These are phyloP conservation scores for Aphaenogaster ashmeadi DNA, from an alignment of 1,140 invertebrate genomes.

Conservation along the genomic window DNA sequence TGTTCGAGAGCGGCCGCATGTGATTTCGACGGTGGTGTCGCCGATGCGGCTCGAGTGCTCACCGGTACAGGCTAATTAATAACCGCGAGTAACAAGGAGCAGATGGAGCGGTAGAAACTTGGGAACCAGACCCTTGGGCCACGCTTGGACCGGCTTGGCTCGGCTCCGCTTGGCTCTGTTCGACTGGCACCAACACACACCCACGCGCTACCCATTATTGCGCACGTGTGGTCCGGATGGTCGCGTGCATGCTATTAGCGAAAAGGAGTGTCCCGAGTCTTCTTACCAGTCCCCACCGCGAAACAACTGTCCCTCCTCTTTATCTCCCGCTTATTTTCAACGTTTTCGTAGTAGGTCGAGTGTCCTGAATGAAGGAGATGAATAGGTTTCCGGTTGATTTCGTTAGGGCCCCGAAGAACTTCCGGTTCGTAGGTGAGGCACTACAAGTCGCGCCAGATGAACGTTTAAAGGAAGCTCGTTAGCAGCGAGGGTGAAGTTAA, in stretches of 20 bases:
- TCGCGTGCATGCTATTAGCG: conserved; percentile 86
- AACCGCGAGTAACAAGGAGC: conserved; percentile 85
- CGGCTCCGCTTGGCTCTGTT: conserved; percentile 32
- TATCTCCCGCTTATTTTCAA: conserved; percentile 38
- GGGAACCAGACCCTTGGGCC: conserved; percentile 51
- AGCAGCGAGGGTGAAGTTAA: background rate
- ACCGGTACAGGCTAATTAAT: conserved; percentile 83
- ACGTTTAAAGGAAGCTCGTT: conserved; percentile 38
- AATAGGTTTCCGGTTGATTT: conserved; percentile 72
- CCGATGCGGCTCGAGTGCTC: background rate
- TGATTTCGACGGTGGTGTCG: conserved; percentile 10
- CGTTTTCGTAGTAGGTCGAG: conserved; percentile 25
- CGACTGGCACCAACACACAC: conserved; percentile 60
- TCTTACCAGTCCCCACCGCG: conserved; percentile 45
- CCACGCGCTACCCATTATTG: conserved; percentile 83
- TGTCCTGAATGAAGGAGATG: conserved; percentile 38
- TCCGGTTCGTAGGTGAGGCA: conserved; percentile 27
- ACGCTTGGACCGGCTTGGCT: conserved; percentile 51
- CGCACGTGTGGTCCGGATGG: conserved; percentile 86
- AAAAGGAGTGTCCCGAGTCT: conserved; percentile 79
- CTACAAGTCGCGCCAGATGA: background rate
- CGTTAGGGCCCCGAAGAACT: conserved; percentile 17
- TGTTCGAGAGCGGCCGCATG: conserved; percentile 16
- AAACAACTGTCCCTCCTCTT: conserved; percentile 67
- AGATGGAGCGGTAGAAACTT: conserved; percentile 81